Conservation (phyloP, 2,888 invertebrate species). For the Leptarthrus brevirostris region DNA sequence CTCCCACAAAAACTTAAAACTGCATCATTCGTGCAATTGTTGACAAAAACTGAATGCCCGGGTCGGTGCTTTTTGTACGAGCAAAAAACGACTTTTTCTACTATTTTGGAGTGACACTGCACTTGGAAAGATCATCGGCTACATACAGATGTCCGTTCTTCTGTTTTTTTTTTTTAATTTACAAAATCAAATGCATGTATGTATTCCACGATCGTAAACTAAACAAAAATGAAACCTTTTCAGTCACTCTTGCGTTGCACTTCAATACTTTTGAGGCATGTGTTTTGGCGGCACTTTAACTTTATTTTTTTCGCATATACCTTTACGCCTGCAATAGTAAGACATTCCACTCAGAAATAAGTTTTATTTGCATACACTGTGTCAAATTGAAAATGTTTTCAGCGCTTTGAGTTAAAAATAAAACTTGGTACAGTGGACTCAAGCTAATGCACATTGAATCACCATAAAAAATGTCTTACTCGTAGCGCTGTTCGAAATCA, state of each 20-base stretch:
- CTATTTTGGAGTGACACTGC: constrained; percentile 29
- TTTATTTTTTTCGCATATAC: constrained; percentile 1
- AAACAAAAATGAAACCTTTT: not conserved
- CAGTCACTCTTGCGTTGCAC: not conserved
- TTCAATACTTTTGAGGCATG: not conserved
- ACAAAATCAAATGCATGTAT: not conserved
- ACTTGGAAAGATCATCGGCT: constrained; percentile 17
- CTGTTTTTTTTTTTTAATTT: not conserved
- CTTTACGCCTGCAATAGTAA: not conserved
- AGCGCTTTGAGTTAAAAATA: constrained; percentile 13
- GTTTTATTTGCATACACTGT: constrained; percentile 11
- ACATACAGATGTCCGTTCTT: constrained; percentile 3
- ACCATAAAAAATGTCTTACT: too few relatives aligned
- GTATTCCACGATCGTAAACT: not conserved
- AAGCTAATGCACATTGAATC: not conserved
- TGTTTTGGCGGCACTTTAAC: constrained; percentile 25
- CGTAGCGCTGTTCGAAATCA: too few relatives aligned
- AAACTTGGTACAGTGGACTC: not conserved
- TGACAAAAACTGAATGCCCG: not conserved
- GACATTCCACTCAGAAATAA: not conserved
- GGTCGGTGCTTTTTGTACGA: not conserved
- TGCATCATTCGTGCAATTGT: not conserved
- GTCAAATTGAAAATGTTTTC: not conserved
- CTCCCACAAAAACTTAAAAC: constrained; percentile 4
- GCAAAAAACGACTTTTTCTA: not conserved